A percentile compares a stretch with the other conserved stretches of the same genome.
Evolutionary conservation across 2,888 invertebrate species (phyloP).

Genomic region (Euplexia lucipara): DNA sequence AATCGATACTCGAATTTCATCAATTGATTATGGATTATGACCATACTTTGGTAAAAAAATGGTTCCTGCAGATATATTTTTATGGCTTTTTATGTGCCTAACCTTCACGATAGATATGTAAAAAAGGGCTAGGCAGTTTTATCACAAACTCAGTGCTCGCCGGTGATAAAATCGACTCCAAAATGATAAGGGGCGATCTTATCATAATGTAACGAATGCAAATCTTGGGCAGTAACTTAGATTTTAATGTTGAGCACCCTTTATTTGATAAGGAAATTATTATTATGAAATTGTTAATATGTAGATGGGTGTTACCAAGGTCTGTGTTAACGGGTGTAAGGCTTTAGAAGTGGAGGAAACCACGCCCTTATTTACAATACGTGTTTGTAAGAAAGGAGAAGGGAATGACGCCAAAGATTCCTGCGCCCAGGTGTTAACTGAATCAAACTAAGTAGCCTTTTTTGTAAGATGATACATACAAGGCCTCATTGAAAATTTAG

Average conservation of each 20-base stretch:
- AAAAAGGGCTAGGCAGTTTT: conserved; percentile 9
- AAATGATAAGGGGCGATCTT: conserved; percentile 33
- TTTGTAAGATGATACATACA: too few species aligned
- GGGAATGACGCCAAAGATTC: too few species aligned
- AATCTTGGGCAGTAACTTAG: conserved; percentile 17
- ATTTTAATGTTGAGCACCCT: conserved; percentile 8
- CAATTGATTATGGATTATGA: conserved; percentile 1
- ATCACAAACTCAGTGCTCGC: conserved; percentile 2
- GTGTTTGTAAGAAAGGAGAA: neutral
- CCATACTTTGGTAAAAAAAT: neutral
- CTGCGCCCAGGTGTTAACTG: too few species aligned
- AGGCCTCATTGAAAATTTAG: too few species aligned
- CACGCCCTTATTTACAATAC: conserved; percentile 9
- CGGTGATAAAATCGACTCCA: conserved; percentile 31
- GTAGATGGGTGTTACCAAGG: neutral
- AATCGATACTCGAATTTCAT: conserved; percentile 24
- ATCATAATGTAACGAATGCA: conserved; percentile 32
- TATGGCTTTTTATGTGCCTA: neutral
- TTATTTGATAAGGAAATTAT: conserved; percentile 18
- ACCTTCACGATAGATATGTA: neutral
- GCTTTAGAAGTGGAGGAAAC: neutral
- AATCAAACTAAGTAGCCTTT: too few species aligned
- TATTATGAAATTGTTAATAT: neutral
- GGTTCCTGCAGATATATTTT: neutral
- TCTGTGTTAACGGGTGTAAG: too few species aligned